These are phyloP conservation scores for Anhinga anhinga DNA, from an alignment of 2,113 vertebrate genomes.

Conservation along the genomic window DNA sequence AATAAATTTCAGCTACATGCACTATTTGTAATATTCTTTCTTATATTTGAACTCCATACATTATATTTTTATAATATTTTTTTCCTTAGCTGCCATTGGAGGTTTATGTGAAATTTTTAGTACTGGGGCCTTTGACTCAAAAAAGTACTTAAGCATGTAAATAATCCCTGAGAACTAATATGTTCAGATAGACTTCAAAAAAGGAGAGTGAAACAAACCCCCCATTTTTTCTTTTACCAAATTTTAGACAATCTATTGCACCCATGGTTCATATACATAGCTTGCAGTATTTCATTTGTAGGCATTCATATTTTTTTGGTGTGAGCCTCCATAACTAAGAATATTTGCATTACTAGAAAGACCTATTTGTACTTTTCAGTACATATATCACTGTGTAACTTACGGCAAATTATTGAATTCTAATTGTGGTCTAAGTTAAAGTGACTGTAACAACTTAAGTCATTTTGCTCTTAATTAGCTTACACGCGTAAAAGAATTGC, in stretches of 20 bases:
- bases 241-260: background rate
- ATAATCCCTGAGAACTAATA: background rate
- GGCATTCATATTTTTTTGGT: background rate
- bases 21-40: constrained; percentile 8
- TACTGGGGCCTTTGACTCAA: background rate
- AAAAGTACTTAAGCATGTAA: background rate
- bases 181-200: background rate
- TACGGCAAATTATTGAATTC: background rate
- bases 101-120: background rate
- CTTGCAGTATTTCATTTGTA: background rate
- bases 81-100: background rate
- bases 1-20: constrained; percentile 25
- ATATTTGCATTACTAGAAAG: background rate
- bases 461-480: background rate
- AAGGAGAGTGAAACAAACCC: background rate
- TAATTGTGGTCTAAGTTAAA: background rate
- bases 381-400: background rate
- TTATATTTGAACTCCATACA: background rate
- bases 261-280: background rate
- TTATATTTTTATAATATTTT: background rate
- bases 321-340: background rate
- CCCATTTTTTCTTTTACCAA: background rate
- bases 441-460: background rate
- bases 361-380: background rate
- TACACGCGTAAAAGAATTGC: background rate